Evolutionary conservation across 2,888 invertebrate genomes (phyloP).

Genomic region (Onchidella celtica): DNA sequence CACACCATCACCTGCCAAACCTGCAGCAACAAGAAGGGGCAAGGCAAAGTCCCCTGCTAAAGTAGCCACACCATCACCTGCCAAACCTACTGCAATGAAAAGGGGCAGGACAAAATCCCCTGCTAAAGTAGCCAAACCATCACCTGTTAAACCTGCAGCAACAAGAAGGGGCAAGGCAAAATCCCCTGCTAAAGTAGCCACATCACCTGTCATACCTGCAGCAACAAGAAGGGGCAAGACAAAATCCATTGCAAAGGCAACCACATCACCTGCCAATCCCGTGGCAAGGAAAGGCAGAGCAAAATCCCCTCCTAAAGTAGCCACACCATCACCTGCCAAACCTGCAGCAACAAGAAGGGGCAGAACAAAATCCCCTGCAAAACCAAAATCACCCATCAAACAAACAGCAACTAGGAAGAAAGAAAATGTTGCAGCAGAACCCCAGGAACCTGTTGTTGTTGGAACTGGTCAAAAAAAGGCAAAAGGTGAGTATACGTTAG

Average conservation of each 20-base stretch:
- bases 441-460: background rate
- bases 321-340: background rate
- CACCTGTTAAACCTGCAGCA: too few species aligned
- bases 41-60: background rate
- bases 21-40: background rate
- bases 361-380: background rate
- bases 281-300: too few species aligned
- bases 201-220: background rate
- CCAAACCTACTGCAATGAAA: background rate
- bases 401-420: background rate
- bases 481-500: background rate
- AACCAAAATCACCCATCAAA: background rate
- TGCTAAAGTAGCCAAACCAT: too few species aligned
- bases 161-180: background rate
- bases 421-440: background rate
- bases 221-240: background rate
- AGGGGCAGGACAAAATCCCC: background rate
- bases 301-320: background rate
- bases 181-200: background rate
- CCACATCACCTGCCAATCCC: too few species aligned
- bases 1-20: conserved; percentile 6
- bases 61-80: background rate
- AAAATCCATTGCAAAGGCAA: background rate
- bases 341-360: background rate
- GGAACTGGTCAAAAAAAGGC: background rate